Percentiles rank a stretch among this genome's conserved stretches.
Conservation (phyloP, 2,888 invertebrate species). For the Sphinx pinastri region DNA sequence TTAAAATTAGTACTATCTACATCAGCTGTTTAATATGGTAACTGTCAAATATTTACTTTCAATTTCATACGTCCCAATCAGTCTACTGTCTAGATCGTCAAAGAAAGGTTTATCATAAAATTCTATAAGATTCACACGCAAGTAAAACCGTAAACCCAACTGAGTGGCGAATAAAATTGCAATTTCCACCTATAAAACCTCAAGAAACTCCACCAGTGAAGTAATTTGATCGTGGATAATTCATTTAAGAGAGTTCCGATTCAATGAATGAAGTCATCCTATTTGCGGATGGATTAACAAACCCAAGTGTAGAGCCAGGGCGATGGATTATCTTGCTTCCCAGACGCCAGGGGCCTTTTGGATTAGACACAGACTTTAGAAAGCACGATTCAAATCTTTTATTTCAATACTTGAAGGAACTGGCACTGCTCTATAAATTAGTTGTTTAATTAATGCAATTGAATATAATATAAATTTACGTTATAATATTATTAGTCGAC, state of each 20-base stretch:
- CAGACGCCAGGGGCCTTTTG: constrained; percentile 24
- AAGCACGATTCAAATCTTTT: constrained; percentile 23
- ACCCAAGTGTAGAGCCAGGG: constrained; percentile 25
- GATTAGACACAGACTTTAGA: constrained; percentile 22
- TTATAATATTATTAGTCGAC: background rate
- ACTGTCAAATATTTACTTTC: too few species aligned
- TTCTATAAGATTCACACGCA: background rate
- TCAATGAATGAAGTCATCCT: constrained; percentile 44
- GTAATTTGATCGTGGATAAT: constrained; percentile 47
- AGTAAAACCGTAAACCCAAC: background rate
- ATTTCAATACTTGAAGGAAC: constrained; percentile 8
- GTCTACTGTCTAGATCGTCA: too few species aligned
- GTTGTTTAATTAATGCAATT: background rate
- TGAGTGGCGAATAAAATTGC: background rate
- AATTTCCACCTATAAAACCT: constrained; percentile 19
- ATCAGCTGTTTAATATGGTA: too few species aligned
- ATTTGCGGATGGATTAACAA: constrained; percentile 52
- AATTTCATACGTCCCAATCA: too few species aligned
- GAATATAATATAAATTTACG: background rate
- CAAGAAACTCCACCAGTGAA: constrained; percentile 27
- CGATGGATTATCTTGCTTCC: constrained; percentile 26
- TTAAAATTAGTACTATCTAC: too few species aligned
- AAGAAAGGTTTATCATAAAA: too few species aligned
- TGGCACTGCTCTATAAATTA: background rate
- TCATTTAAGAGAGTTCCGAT: constrained; percentile 43